Evolutionary conservation across 2,113 vertebrate species (phyloP).

Genomic region (Alosa alosa): DNA sequence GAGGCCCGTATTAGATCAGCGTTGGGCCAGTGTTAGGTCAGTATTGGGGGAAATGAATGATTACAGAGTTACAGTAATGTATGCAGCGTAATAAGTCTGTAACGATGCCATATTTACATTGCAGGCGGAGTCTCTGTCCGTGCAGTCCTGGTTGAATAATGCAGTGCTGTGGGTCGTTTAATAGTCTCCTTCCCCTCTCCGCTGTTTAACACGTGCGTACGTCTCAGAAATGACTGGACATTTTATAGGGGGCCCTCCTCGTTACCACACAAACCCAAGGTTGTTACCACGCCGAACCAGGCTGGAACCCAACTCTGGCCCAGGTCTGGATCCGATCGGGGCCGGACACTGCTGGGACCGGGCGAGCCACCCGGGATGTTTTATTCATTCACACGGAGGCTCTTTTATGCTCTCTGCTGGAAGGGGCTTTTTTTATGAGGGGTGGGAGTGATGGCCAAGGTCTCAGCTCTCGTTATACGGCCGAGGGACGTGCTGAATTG

Average conservation of each 20-base stretch:
- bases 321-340: not conserved
- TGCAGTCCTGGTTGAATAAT: not conserved
- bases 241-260: not conserved
- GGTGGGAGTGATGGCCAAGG: too few species aligned
- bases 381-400: too few species aligned
- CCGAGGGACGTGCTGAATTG: too few species aligned
- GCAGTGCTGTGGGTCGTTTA: not conserved
- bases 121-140: not conserved
- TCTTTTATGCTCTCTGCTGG: too few species aligned
- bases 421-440: too few species aligned
- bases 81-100: not conserved
- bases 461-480: too few species aligned
- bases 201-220: too few species aligned
- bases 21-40: too few species aligned
- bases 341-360: too few species aligned
- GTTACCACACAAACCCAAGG: not conserved
- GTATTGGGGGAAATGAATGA: too few species aligned
- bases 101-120: not conserved
- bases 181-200: not conserved
- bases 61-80: not conserved
- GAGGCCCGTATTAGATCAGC: too few species aligned
- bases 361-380: too few species aligned
- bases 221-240: not conserved
- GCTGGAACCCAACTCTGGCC: not conserved
- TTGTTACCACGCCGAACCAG: not conserved